A percentile compares a stretch with the other conserved stretches of the same genome.
These are phyloP conservation scores for Lathronympha strigana DNA, from an alignment of 2,888 invertebrate species.

Conservation along the genomic window DNA sequence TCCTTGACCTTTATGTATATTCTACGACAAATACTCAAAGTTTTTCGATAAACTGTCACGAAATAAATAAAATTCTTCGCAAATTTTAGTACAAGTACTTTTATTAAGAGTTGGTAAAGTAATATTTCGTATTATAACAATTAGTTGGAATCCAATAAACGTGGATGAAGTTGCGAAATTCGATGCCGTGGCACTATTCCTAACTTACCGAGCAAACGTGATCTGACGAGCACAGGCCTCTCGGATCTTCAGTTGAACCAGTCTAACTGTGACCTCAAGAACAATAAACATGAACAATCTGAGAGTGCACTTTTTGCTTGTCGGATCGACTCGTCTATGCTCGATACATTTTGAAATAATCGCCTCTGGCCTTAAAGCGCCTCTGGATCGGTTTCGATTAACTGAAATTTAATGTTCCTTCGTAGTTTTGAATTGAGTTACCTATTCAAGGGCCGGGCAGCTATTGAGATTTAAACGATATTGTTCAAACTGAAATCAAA, in stretches of 20 bases:
- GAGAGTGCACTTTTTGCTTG: neutral
- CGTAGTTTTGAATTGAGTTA: slow-evolving; percentile 24
- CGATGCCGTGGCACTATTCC: neutral
- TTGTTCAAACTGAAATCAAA: neutral
- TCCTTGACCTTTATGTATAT: too few species aligned
- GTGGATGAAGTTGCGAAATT: slow-evolving; percentile 27
- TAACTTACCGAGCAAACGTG: neutral
- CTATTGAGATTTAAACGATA: slow-evolving; percentile 4
- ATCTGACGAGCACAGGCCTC: too few species aligned
- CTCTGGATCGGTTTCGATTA: slow-evolving; percentile 58
- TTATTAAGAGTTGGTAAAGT: slow-evolving; percentile 31
- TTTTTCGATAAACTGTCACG: too few species aligned
- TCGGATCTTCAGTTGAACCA: neutral
- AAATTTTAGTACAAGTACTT: slow-evolving; percentile 30
- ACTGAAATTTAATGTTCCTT: slow-evolving; percentile 54
- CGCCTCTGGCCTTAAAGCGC: slow-evolving; percentile 13
- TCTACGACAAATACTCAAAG: too few species aligned
- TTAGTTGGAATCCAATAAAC: slow-evolving; percentile 39
- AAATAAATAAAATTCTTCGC: too few species aligned
- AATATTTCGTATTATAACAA: slow-evolving; percentile 39
- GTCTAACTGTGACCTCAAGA: neutral
- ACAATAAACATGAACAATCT: neutral
- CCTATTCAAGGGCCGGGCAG: slow-evolving; percentile 8
- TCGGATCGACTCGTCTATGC: neutral
- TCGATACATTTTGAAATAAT: neutral